A percentile compares a stretch with the other conserved stretches of the same genome.
Conservation (phyloP, 2,113 vertebrate genomes). For the Brachyhypopomus gauderio region DNA sequence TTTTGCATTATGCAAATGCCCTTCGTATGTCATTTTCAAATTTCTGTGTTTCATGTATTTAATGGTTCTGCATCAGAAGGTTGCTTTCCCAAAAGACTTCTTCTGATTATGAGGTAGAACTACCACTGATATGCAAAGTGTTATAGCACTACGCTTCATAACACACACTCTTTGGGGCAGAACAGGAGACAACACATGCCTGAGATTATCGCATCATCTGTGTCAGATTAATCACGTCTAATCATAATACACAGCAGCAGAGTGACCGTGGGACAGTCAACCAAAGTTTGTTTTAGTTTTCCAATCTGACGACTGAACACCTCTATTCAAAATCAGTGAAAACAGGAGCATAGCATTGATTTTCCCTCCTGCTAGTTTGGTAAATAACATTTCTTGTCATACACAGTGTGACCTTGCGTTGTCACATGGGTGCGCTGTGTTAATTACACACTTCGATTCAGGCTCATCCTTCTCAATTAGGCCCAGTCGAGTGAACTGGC, state of each 20-base stretch:
- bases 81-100: conserved; percentile 71
- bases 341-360: conserved; percentile 49
- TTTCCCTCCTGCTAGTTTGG: conserved; percentile 19
- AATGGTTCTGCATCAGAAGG: conserved; percentile 61
- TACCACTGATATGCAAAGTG: conserved; percentile 45
- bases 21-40: conserved; percentile 72
- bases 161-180: conserved; percentile 50
- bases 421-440: conserved; percentile 62
- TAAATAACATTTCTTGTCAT: conserved; percentile 49
- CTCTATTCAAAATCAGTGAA: conserved; percentile 6
- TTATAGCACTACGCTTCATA: conserved; percentile 44
- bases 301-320: not conserved
- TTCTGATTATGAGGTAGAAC: conserved; percentile 57
- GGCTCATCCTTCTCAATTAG: conserved; percentile 74
- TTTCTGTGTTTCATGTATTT: conserved; percentile 69
- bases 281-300: not conserved
- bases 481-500: conserved; percentile 63
- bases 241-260: conserved; percentile 7
- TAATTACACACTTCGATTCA: conserved; percentile 67
- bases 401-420: conserved; percentile 59
- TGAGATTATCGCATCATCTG: conserved; percentile 39
- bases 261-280: not conserved
- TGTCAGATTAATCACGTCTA: not conserved
- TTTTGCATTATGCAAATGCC: conserved; percentile 80
- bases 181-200: conserved; percentile 7